A percentile compares a stretch with the other conserved stretches of the same genome.
Conservation (phyloP, 2,113 vertebrate genomes). For the Hoplias malabaricus region DNA sequence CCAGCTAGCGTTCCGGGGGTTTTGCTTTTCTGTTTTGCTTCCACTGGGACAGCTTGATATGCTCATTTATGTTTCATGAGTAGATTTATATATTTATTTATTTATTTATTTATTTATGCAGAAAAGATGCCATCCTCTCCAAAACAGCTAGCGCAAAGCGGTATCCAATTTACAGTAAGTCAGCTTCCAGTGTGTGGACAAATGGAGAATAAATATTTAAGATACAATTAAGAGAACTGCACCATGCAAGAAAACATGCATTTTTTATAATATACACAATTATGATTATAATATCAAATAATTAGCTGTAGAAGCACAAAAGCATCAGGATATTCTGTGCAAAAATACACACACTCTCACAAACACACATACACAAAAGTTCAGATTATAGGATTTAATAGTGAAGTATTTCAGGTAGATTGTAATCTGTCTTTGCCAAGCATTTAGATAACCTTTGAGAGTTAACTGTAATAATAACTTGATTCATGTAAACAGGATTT, state of each 20-base stretch:
- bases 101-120: too few species aligned
- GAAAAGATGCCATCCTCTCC: not conserved
- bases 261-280: slow-evolving; percentile 55
- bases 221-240: slow-evolving; percentile 55
- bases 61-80: slow-evolving; percentile 14
- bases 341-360: not conserved
- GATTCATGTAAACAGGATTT: too few species aligned
- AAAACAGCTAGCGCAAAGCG: not conserved
- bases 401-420: not conserved
- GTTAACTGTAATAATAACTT: too few species aligned
- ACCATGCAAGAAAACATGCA: slow-evolving; percentile 42
- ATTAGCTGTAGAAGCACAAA: not conserved
- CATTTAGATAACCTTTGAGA: too few species aligned
- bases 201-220: slow-evolving; percentile 64
- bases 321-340: not conserved
- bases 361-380: not conserved
- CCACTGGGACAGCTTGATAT: not conserved
- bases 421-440: too few species aligned
- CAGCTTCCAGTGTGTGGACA: not conserved
- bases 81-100: too few species aligned
- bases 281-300: slow-evolving; percentile 57
- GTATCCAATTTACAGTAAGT: slow-evolving; percentile 15
- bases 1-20: not conserved
- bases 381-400: not conserved
- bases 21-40: not conserved